phyloP scores from a whole-genome alignment of 2,888 invertebrate genomes.

The Trichacis sp. region DNA sequence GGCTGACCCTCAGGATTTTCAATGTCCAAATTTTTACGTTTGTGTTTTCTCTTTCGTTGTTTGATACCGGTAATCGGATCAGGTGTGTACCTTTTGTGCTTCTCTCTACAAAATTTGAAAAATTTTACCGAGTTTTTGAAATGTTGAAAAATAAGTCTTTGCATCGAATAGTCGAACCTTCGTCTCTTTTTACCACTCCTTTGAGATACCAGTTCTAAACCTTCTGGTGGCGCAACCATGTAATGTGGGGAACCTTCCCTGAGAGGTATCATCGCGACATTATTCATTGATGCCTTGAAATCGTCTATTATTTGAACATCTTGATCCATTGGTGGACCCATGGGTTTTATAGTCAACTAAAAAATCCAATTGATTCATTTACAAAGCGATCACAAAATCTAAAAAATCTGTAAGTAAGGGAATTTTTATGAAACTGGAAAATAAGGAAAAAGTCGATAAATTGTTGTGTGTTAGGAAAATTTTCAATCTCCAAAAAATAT shows the following conservation, averaged over 20 bases:
- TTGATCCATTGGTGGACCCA: constrained; percentile 56
- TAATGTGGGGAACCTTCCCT: constrained; percentile 66
- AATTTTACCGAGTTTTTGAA: no score
- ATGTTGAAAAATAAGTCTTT: no score
- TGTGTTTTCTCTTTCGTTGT: constrained; percentile 84
- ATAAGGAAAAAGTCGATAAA: no score
- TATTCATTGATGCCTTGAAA: constrained; percentile 54
- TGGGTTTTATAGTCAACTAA: constrained; percentile 65
- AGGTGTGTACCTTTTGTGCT: constrained; percentile 82
- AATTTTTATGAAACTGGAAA: no score
- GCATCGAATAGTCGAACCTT: constrained; percentile 48
- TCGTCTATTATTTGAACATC: constrained; percentile 51
- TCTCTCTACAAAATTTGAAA: no score
- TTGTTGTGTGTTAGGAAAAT: no score
- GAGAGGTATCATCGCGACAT: constrained; percentile 53
- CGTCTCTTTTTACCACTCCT: constrained; percentile 66
- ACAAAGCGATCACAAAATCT: no score
- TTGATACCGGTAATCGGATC: constrained; percentile 75
- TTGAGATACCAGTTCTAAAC: constrained; percentile 59
- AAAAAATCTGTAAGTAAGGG: no score
- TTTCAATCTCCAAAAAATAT: no score
- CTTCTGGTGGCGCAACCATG: constrained; percentile 65
- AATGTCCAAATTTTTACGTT: constrained; percentile 81
- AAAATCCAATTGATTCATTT: no score
- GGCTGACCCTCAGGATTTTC: constrained; percentile 71